Evolutionary conservation across 53 echinoderm and acorn worm species (phyloP).

Genomic region (Mesocentrotus franciscanus): DNA sequence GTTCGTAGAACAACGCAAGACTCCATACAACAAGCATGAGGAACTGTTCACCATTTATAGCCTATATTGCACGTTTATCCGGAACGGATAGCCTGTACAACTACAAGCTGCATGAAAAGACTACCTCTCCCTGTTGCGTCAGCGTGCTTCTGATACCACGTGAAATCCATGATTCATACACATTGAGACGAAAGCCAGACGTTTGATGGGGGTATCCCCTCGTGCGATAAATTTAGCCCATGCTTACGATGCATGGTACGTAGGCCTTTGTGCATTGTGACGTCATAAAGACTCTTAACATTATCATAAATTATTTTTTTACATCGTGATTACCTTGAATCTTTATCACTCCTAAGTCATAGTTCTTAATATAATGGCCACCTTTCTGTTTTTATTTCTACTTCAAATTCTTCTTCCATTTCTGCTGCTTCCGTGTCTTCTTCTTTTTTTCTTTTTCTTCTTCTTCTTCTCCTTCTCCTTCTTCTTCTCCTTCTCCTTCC

Average conservation of each 20-base stretch:
- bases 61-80: no score
- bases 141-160: not conserved
- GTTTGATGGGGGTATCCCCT: not conserved
- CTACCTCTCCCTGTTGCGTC: not conserved
- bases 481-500: not conserved
- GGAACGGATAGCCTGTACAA: not conserved
- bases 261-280: not conserved
- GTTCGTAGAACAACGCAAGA: no score
- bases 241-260: constrained; percentile 23
- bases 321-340: no score
- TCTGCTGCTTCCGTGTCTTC: no score
- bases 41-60: no score
- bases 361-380: no score
- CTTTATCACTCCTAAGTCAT: no score
- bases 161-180: not conserved
- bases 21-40: no score
- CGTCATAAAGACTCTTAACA: not conserved
- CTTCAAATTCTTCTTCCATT: no score
- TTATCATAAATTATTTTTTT: no score
- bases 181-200: not conserved
- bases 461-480: not conserved
- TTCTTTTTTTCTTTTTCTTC: no score
- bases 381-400: no score
- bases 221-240: constrained; percentile 16
- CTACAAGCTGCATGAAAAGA: not conserved